Conservation (phyloP, 2,797 vertebrate genomes). For the Rhincodon typus region DNA sequence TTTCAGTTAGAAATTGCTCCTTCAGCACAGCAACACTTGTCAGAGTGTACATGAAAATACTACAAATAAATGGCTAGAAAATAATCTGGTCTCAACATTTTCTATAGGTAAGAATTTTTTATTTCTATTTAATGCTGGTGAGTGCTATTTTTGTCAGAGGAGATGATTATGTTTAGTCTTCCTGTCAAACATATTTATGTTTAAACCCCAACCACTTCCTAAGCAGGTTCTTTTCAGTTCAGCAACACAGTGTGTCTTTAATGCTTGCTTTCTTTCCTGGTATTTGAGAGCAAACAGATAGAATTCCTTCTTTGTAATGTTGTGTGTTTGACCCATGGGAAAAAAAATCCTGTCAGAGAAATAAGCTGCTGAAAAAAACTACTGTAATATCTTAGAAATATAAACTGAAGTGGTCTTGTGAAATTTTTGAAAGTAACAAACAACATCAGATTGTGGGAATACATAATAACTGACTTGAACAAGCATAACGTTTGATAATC, state of each 20-base stretch:
- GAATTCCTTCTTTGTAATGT: conserved; percentile 8
- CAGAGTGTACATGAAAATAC: background rate
- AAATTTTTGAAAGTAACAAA: background rate
- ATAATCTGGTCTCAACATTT: background rate
- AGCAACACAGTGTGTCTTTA: background rate
- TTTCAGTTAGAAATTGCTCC: background rate
- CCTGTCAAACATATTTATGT: background rate
- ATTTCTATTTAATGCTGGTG: background rate
- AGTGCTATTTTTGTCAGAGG: background rate
- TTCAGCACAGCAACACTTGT: background rate
- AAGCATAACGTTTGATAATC: background rate
- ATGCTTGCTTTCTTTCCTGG: background rate
- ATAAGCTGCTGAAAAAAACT: background rate
- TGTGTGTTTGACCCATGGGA: background rate
- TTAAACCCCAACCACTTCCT: background rate
- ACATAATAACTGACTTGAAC: background rate
- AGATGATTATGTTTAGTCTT: background rate
- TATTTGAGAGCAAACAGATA: background rate
- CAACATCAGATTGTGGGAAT: background rate
- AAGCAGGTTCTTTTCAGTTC: background rate
- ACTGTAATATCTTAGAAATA: background rate
- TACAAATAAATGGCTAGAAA: background rate
- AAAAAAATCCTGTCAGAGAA: background rate
- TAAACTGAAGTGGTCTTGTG: background rate
- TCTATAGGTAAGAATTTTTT: background rate